Evolutionary conservation across 2,113 vertebrate species (phyloP), one percentile per base, ranked within the genome.

Genomic region (Trichomycterus rosablanca): DNA sequence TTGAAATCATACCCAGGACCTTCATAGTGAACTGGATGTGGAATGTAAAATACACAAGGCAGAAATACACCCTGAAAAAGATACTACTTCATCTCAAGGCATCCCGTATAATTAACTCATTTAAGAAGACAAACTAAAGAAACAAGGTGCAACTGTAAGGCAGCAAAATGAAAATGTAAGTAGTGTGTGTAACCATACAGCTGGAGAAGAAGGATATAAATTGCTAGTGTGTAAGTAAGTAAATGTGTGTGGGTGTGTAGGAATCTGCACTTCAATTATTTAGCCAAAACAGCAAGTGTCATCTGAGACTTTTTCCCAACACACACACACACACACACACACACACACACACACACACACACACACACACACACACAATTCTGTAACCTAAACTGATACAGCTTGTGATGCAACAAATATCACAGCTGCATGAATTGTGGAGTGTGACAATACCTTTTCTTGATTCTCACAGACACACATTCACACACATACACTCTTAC

Each of bases 401-500:
- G 30, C 55, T 40, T 16, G 7, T 44, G 39, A 39, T 46, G 28
- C 44, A 20, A 57, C 35, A 62, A 40, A 19, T 49, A 18, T 49
- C 43, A 46, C n/a, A 49, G 37, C 16, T 60, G 58, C 6, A 15
- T 54, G 32, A 46, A 23, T 43, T 50, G 42, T 23, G 35, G 32
- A 39, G 11, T 15, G 30, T 53, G 20, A 39, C 24, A 32, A 63
- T 32, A 39, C n/a, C 60, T 42, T 23, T 44, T 18, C 12, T 7
- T 16, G 5, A 39, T 15, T 37, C 40, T 22, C 32, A 46, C 22
- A 49, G 32, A 8, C 34, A 15, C 18, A 20, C 53, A 46, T 39
- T 32, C 28, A 34, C 23, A 22, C n/a, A 24, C 16, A 55, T 19
- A 23, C 16, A 28, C 49, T 46, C 40, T 40, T 84, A 97, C 94